These are phyloP conservation scores for Typhlomys cinereus DNA, from an alignment of 2,113 vertebrate genomes.

Conservation along the genomic window DNA sequence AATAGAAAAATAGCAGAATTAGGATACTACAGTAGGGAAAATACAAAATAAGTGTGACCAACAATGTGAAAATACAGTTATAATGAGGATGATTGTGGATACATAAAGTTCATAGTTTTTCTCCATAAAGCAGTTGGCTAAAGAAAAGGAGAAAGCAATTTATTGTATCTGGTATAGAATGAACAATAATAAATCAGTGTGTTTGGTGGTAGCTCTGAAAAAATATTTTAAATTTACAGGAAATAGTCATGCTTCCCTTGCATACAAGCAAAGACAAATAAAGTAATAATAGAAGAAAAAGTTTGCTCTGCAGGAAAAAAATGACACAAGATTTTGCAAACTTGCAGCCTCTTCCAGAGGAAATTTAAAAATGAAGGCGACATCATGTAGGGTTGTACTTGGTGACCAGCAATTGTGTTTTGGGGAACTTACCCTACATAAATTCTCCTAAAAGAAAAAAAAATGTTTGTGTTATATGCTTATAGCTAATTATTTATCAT, in stretches of 20 bases:
- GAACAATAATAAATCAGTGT: background rate
- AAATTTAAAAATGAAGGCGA: background rate
- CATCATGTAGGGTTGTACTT: background rate
- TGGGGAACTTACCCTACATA: background rate
- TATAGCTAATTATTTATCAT: conserved; percentile 3
- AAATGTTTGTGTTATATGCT: too few relatives aligned
- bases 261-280: conserved; percentile 5
- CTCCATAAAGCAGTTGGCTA: background rate
- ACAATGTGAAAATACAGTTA: conserved; percentile 4
- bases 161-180: background rate
- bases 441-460: conserved; percentile 13
- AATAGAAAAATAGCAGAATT: conserved; percentile 15
- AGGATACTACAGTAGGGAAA: background rate
- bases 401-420: background rate
- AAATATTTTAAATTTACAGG: conserved; percentile 4
- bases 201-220: background rate
- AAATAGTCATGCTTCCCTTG: background rate
- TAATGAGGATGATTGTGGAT: background rate
- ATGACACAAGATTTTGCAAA: background rate
- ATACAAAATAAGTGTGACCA: conserved; percentile 10
- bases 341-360: background rate
- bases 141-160: background rate
- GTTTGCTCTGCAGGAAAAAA: background rate
- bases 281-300: background rate
- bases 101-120: conserved; percentile 1